Evolutionary conservation across 2,113 vertebrate species (phyloP).

Genomic region (Oostethus manadensis): DNA sequence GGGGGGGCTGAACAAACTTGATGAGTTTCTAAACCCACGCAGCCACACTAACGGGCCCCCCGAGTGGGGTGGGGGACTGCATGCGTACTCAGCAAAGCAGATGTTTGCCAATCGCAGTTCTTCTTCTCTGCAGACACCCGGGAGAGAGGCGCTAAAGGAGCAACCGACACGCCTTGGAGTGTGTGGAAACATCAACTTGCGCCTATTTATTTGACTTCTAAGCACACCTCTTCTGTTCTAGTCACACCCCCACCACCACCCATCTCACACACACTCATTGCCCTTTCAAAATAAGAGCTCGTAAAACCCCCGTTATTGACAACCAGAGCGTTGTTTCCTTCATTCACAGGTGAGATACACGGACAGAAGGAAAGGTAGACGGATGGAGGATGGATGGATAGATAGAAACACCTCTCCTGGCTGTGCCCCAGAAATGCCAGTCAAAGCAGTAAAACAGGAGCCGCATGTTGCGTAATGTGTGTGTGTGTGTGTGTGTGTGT

Average conservation of each 20-base stretch:
- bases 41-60: slow-evolving; percentile 67
- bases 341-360: too few species aligned
- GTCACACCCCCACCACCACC: slow-evolving; percentile 55
- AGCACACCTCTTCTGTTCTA: slow-evolving; percentile 60
- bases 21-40: slow-evolving; percentile 67
- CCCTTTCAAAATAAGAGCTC: slow-evolving; percentile 70
- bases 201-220: slow-evolving; percentile 72
- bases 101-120: slow-evolving; percentile 60
- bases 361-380: too few species aligned
- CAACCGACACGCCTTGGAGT: slow-evolving; percentile 42
- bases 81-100: slow-evolving; percentile 64
- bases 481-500: slow-evolving; percentile 18
- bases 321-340: background rate
- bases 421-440: slow-evolving; percentile 57
- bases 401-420: background rate
- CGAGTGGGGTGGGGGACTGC: slow-evolving; percentile 51
- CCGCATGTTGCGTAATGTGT: slow-evolving; percentile 50
- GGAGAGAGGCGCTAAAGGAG: slow-evolving; percentile 52
- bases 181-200: background rate
- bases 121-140: slow-evolving; percentile 63
- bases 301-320: slow-evolving; percentile 56
- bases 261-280: slow-evolving; percentile 71
- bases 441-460: slow-evolving; percentile 20
- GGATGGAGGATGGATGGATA: background rate
- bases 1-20: slow-evolving; percentile 37